These are phyloP conservation scores for Illadopsis cleaveri DNA, from an alignment of 2,113 vertebrate genomes.

Conservation along the genomic window DNA sequence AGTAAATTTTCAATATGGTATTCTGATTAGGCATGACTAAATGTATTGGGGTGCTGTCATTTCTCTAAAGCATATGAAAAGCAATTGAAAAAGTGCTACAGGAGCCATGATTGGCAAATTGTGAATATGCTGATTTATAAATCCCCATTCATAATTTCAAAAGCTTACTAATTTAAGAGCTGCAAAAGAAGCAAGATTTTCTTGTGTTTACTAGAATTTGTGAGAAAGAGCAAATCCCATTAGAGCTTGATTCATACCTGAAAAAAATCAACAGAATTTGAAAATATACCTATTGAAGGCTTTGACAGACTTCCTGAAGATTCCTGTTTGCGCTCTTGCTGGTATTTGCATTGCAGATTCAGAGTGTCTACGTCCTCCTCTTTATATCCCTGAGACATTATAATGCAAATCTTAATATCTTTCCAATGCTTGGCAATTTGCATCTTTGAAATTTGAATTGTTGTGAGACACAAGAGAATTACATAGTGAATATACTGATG, in stretches of 20 bases:
- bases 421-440: conserved; percentile 59
- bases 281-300: conserved; percentile 47
- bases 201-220: conserved; percentile 59
- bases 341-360: conserved; percentile 72
- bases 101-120: conserved; percentile 47
- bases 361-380: conserved; percentile 53
- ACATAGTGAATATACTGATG: conserved; percentile 14
- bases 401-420: conserved; percentile 66
- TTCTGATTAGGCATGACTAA: neutral
- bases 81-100: neutral
- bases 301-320: conserved; percentile 52
- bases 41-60: neutral
- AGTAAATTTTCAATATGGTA: neutral
- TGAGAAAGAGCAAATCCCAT: conserved; percentile 32
- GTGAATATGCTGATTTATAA: conserved; percentile 59
- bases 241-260: conserved; percentile 47
- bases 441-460: conserved; percentile 66
- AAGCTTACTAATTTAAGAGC: conserved; percentile 55
- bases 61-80: conserved; percentile 22
- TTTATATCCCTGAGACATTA: conserved; percentile 65
- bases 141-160: conserved; percentile 29
- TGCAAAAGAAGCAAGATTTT: conserved; percentile 7
- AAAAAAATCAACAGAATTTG: conserved; percentile 29
- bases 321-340: conserved; percentile 48
- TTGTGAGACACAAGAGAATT: conserved; percentile 58